phyloP scores from a whole-genome alignment of 2,888 invertebrate species.

The Achlya flavicornis region DNA sequence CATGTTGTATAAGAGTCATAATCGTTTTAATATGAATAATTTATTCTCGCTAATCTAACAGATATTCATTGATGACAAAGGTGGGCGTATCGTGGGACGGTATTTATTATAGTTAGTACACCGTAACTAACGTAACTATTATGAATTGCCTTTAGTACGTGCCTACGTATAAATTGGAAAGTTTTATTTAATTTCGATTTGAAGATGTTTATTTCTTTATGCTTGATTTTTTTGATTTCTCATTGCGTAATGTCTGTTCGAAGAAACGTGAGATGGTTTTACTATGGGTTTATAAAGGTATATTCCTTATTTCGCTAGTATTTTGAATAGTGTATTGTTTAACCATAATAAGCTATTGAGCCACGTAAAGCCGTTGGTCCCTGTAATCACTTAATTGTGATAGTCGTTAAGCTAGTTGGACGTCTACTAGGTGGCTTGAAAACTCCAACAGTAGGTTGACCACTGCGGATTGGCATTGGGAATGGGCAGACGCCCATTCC shows the following conservation, averaged over 20 bases:
- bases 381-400: too few species aligned
- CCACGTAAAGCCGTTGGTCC: too few species aligned
- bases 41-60: constrained; percentile 27
- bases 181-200: constrained; percentile 15
- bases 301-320: not conserved
- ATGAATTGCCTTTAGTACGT: constrained; percentile 34
- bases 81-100: constrained; percentile 53
- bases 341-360: too few species aligned
- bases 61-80: constrained; percentile 25
- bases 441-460: too few species aligned
- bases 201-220: not conserved
- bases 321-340: too few species aligned
- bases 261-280: not conserved
- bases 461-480: too few species aligned
- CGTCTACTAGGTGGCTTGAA: too few species aligned
- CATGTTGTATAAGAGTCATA: constrained; percentile 21
- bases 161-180: constrained; percentile 26
- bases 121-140: constrained; percentile 30
- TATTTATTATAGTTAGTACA: constrained; percentile 45
- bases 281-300: not conserved
- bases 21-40: constrained; percentile 26
- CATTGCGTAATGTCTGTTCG: not conserved
- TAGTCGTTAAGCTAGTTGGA: too few species aligned
- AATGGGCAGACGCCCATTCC: too few species aligned
- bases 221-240: not conserved